Evolutionary conservation across 2,113 vertebrate species (phyloP).

Genomic region (Desmodus rotundus): DNA sequence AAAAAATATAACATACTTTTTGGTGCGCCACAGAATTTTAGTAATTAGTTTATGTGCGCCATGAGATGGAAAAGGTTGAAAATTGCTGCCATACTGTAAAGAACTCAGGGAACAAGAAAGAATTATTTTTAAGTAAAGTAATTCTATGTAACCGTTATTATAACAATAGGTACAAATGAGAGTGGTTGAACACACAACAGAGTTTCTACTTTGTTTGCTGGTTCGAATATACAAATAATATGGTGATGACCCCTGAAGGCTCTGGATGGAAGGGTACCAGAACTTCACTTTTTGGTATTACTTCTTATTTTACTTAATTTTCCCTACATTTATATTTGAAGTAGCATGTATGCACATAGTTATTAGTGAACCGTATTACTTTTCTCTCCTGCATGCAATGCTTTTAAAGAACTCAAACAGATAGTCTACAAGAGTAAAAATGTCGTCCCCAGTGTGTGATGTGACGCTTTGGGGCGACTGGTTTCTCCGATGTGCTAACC

Average conservation of each 20-base stretch:
- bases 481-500: not conserved
- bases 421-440: not conserved
- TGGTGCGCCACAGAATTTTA: not conserved
- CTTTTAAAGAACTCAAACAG: not conserved
- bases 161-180: not conserved
- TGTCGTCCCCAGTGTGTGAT: not conserved
- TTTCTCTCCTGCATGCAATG: not conserved
- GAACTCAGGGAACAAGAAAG: not conserved
- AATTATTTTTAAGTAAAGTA: not conserved
- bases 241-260: not conserved
- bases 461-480: not conserved
- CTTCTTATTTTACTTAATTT: not conserved
- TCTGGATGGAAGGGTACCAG: not conserved
- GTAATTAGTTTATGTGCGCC: not conserved
- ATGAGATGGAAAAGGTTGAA: not conserved
- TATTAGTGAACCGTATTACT: not conserved
- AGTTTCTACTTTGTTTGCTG: not conserved
- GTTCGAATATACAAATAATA: not conserved
- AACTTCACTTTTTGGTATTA: not conserved
- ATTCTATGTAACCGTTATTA: no score
- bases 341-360: not conserved
- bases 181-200: not conserved
- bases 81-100: not conserved
- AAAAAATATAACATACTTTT: not conserved
- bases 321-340: not conserved